Percentiles rank a stretch among this genome's conserved stretches.
These are phyloP conservation scores for Onychorhynchus coronatus DNA, from an alignment of 2,113 vertebrate species.

Conservation along the genomic window DNA sequence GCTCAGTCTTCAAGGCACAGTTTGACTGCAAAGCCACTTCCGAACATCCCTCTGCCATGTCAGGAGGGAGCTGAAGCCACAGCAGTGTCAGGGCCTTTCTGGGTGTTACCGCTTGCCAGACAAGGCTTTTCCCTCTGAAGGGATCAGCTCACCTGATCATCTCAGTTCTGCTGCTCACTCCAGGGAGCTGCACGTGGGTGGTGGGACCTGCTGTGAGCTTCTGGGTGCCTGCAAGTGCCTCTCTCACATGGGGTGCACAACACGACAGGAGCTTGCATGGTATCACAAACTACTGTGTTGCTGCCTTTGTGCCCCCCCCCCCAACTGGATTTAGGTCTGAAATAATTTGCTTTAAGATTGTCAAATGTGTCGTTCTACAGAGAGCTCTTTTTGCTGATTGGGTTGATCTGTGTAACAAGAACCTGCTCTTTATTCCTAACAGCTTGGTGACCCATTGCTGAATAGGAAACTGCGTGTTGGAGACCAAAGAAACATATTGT, in stretches of 20 bases:
- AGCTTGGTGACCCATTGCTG: neutral
- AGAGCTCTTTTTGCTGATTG: neutral
- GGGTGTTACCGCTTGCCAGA: neutral
- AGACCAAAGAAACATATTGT: neutral
- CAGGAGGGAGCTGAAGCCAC: neutral
- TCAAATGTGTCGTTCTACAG: neutral
- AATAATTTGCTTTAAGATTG: neutral
- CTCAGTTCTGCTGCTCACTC: neutral
- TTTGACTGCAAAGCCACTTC: neutral
- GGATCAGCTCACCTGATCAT: neutral
- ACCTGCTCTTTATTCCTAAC: neutral
- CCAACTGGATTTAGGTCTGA: neutral
- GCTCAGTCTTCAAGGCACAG: neutral
- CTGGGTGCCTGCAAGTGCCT: neutral
- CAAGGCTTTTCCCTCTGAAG: neutral
- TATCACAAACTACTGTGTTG: neutral
- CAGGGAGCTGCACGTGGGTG: rapidly evolving
- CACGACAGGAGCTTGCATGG: rapidly evolving
- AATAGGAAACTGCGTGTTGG: neutral
- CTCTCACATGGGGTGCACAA: neutral
- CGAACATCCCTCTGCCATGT: neutral
- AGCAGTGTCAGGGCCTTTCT: neutral
- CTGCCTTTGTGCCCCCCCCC: neutral
- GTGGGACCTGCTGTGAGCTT: neutral
- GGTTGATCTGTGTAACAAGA: neutral